Conservation (phyloP, 2,888 invertebrate genomes). For the Schizaphis graminum region DNA sequence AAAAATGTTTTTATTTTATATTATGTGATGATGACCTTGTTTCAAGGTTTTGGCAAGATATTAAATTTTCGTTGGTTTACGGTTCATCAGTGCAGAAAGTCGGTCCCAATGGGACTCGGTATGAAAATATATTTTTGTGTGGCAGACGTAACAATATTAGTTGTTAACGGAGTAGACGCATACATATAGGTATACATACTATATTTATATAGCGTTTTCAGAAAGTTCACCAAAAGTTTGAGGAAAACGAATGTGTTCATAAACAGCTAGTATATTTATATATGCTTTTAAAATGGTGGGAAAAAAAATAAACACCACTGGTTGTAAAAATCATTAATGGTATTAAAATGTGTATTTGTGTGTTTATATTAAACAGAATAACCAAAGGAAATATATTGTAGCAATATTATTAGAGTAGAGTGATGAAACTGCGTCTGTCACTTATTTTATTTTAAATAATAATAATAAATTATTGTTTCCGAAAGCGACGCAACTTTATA, state of each 20-base stretch:
- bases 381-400: background rate
- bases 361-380: background rate
- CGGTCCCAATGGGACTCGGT: background rate
- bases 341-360: background rate
- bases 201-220: background rate
- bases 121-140: conserved; percentile 9
- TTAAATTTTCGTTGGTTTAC: conserved; percentile 46
- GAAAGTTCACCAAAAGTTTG: background rate
- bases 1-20: background rate
- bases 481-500: background rate
- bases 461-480: background rate
- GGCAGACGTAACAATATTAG: background rate
- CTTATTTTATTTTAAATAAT: background rate
- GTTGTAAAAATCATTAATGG: background rate
- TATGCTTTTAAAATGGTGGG: background rate
- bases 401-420: background rate
- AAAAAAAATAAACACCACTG: background rate
- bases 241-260: background rate
- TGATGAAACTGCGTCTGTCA: background rate
- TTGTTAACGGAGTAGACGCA: background rate
- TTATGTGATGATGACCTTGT: background rate
- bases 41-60: background rate
- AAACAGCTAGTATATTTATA: background rate
- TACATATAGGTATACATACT: background rate
- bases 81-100: background rate